Evolutionary conservation across 1,140 invertebrate genomes (phyloP).

Genomic region (Brachionus plicatilis): DNA sequence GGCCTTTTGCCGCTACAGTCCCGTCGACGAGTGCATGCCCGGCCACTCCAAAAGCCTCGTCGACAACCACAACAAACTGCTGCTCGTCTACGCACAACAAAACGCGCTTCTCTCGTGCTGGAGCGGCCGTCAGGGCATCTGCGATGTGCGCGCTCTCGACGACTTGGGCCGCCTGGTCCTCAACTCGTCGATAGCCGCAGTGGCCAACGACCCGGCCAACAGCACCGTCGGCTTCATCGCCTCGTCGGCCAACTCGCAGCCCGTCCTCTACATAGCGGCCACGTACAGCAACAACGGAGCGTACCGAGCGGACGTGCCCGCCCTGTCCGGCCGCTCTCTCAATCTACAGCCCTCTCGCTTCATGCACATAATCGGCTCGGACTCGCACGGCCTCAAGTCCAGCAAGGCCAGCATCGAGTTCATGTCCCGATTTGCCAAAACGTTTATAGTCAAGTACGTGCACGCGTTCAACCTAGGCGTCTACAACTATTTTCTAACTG

Average conservation of each 20-base stretch:
- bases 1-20: not conserved
- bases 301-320: constrained; percentile 3
- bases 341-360: not conserved
- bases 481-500: constrained; percentile 14
- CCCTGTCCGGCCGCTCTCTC: not conserved
- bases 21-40: not conserved
- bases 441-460: constrained; percentile 14
- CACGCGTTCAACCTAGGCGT: constrained; percentile 17
- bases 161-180: not conserved
- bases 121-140: not conserved
- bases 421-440: constrained; percentile 19
- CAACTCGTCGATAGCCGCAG: not conserved
- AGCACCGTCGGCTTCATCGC: constrained; percentile 9
- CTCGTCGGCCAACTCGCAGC: not conserved
- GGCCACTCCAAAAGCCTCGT: not conserved
- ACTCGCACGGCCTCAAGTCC: constrained; percentile 10
- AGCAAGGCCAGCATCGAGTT: constrained; percentile 35
- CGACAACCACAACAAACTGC: constrained; percentile 29
- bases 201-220: not conserved
- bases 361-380: not conserved
- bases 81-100: not conserved
- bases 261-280: not conserved
- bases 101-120: not conserved
- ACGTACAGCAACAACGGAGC: constrained; percentile 13
- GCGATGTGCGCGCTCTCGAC: constrained; percentile 22